Base-by-base conservation (phyloP, 2,113 vertebrate genomes). In the Bucco capensis region DNA sequence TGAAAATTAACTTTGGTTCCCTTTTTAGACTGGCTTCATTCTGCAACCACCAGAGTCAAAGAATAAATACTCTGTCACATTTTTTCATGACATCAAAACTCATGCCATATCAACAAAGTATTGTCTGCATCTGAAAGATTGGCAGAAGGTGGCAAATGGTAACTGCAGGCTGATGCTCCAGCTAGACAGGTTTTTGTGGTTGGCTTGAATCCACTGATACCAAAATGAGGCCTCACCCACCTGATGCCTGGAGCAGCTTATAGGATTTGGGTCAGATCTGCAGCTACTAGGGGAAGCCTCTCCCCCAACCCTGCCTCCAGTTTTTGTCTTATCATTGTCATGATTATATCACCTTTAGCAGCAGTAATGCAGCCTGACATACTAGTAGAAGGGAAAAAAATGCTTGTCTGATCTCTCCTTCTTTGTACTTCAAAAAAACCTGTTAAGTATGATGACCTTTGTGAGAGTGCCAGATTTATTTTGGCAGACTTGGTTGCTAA, bases 251-350 rank as follows among this genome's bases (percentile, higher is more conserved):
- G 57, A 96, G 83, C 83, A 93, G 83, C 80, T 95, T 93, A 93
- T 31, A 50, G 86, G 86, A 93, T 92, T 95, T 53, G 86, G 94
- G 88, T 93, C 88, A 94, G 69, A 92, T 80, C 65, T 78, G 70
- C 76, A 78, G 83, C 80, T 78, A 90, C 49, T 23, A 83, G 86
- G 56, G 62, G 51, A 87, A 82, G 65, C 50, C 86, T 88, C 58
- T 87, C 62, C 27, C 54, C 76, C 74, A 91, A 33, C 70, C 5
- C 58, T 92, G 89, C 87, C 58, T 84, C 28, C 74, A 76, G 28
- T 89, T 85, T 93, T 93, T 90, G n/a, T 74, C 83, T 91, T 94
- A 61, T 35, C 31, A 51, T 83, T 15, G 0, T 88, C 89, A 69
- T 50, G 46, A 38, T 92, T 91, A 11, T 64, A 73, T 92, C 83